A percentile compares a stretch with the other conserved stretches of the same genome.
These are phyloP conservation scores for Notothenia rossii DNA, from an alignment of 2,113 vertebrate species.

Conservation along the genomic window DNA sequence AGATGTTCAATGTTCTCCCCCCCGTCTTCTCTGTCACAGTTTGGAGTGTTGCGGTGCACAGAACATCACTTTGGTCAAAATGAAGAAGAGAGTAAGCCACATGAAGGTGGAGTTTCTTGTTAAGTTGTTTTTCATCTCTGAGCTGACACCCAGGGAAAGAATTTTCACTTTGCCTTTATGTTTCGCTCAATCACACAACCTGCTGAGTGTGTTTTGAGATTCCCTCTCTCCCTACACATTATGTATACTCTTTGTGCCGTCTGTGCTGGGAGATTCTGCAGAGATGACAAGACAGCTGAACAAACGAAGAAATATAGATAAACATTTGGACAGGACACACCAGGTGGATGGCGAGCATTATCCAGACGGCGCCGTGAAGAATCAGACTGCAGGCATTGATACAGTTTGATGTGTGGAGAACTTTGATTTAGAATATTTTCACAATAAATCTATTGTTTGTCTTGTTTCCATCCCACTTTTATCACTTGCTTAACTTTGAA, in stretches of 20 bases:
- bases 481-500: too few relatives aligned
- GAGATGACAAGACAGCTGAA: constrained; percentile 71
- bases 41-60: constrained; percentile 6
- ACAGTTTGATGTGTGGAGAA: background rate
- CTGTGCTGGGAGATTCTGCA: constrained; percentile 22
- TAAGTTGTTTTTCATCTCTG: constrained; percentile 29
- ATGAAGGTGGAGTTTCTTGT: constrained; percentile 52
- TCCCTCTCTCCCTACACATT: constrained; percentile 15
- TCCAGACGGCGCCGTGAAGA: constrained; percentile 40
- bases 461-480: too few relatives aligned
- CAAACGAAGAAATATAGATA: constrained; percentile 62
- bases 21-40: constrained; percentile 7
- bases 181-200: constrained; percentile 40
- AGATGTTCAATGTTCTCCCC: constrained; percentile 33
- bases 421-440: background rate
- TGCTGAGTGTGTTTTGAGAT: constrained; percentile 28
- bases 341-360: constrained; percentile 55
- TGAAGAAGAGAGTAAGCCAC: constrained; percentile 6
- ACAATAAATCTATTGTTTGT: too few relatives aligned
- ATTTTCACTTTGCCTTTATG: constrained; percentile 18
- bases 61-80: constrained; percentile 17
- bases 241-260: constrained; percentile 25
- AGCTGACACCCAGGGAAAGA: constrained; percentile 5
- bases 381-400: constrained; percentile 15
- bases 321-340: constrained; percentile 65